phyloP scores from a whole-genome alignment of 2,797 vertebrate species.

The Merluccius polli region DNA sequence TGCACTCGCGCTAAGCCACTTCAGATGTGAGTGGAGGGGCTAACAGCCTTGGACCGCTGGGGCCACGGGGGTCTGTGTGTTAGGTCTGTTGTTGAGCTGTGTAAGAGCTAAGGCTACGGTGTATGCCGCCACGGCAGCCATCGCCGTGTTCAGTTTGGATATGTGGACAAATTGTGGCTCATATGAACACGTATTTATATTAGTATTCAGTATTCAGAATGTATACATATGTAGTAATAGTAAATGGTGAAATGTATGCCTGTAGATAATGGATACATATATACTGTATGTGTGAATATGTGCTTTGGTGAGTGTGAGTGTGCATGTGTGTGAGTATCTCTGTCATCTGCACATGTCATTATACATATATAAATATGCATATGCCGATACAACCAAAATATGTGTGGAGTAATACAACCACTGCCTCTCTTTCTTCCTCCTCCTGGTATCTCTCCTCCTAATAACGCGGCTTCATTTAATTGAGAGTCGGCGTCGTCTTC shows the following conservation, averaged over 20 bases:
- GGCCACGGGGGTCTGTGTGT: conserved; percentile 68
- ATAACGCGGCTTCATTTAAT: conserved; percentile 48
- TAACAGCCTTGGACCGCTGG: conserved; percentile 68
- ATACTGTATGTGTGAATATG: not conserved
- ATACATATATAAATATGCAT: not conserved
- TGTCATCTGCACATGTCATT: not conserved
- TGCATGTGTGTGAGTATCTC: not conserved
- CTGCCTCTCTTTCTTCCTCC: conserved; percentile 11
- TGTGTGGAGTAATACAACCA: not conserved
- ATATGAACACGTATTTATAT: conserved; percentile 20
- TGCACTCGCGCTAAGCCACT: conserved; percentile 72
- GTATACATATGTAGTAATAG: conserved; percentile 10
- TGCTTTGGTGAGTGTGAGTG: not conserved
- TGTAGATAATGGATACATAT: not conserved
- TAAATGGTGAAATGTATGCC: not conserved
- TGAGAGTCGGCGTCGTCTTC: conserved; percentile 38
- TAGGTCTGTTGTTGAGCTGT: conserved; percentile 68
- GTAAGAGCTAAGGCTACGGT: conserved; percentile 66
- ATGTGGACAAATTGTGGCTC: conserved; percentile 55
- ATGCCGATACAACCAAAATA: not conserved
- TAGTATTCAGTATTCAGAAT: not conserved
- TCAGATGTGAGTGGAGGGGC: conserved; percentile 71
- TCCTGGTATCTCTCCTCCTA: not conserved
- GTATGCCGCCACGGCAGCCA: conserved; percentile 20
- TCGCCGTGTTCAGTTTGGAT: conserved; percentile 44